Evolutionary conservation across 30 jellyfish, hydroid and myxozoan genomes (phyloP), one percentile per base, ranked within the genome.

Genomic region (Aurelia aurita): DNA sequence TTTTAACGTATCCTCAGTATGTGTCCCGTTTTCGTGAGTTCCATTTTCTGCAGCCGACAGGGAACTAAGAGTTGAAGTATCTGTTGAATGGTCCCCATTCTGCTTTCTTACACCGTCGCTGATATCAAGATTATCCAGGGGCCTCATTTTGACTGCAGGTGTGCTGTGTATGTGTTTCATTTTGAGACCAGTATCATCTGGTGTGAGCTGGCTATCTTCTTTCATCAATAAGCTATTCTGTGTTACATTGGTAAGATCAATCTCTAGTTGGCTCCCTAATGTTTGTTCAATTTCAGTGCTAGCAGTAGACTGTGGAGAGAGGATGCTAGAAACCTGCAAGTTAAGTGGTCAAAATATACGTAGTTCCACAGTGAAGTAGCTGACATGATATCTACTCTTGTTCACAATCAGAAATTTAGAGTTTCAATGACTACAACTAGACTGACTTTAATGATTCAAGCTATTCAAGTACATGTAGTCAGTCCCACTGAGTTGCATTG

Each of bases 1-100:
- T 54, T 5, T 20, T 2, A 49, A 28, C 0, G n/a, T 19, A 10
- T 45, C 61, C n/a, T 53, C 80, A 16, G 45, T 21, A 25, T 79
- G 82, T 12, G 22, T 16, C n/a, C 53, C 83, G 34, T 65, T 58
- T 6, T 39, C 51, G 14, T 79, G 82, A 1, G 22, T 16, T 16
- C 53, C 90, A 54, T 65, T 58, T 31, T 60, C 22, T 23, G 46
- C 82, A 3, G 82, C 74, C 49, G 82, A 79, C 12, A 67, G 25
- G n/a, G 90, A 79, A 27, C 90, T 79, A 9, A 66, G 82, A 7
- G 90, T 64, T 21, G 90, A 79, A 23, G 46, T 22, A 64, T 79
- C 90, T 19, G 90, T 63, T 22, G 31, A 21, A 49, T 58, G 26
- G 20, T 27, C 74, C 10, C 64, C 73, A 4, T 44, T 22, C 20